A percentile compares a stretch with the other conserved stretches of the same genome.
Conservation (phyloP, 2,797 vertebrate species). For the Eupleurogrammus muticus region DNA sequence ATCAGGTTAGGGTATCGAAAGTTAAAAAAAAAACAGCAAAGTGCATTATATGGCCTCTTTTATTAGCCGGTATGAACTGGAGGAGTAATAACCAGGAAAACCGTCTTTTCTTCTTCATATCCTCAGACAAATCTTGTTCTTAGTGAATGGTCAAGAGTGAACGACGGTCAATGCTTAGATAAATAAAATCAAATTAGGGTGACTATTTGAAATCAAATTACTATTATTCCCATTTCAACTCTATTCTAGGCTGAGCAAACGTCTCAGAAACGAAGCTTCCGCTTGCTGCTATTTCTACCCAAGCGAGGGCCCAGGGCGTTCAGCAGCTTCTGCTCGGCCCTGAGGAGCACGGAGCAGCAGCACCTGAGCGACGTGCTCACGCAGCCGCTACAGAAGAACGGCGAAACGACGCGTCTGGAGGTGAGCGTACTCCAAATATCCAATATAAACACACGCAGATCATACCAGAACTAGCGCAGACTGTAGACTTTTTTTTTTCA, state of each 20-base stretch:
- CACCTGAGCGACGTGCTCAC: conserved; percentile 88
- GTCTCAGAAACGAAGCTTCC: conserved; percentile 76
- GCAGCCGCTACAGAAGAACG: conserved; percentile 62
- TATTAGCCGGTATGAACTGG: neutral
- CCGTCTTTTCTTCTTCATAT: neutral
- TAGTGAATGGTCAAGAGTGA: neutral
- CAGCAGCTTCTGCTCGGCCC: conserved; percentile 89
- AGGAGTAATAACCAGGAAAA: neutral
- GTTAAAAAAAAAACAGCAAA: neutral
- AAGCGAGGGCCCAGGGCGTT: conserved; percentile 94
- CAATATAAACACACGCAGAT: conserved; percentile 13
- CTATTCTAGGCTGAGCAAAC: conserved; percentile 72
- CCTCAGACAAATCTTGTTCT: neutral
- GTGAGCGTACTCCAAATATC: conserved; percentile 61
- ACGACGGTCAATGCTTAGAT: neutral
- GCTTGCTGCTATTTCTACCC: conserved; percentile 89
- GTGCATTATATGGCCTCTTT: neutral
- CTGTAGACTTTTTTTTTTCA: conserved; percentile 34
- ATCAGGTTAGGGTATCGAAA: no score
- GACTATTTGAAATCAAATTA: neutral
- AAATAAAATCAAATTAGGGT: neutral
- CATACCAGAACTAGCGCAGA: conserved; percentile 3
- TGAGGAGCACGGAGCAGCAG: conserved; percentile 90
- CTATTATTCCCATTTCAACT: neutral
- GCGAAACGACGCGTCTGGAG: conserved; percentile 53